Evolutionary conservation across 1,140 invertebrate genomes (phyloP).

Genomic region (Adoxophyes honmai): DNA sequence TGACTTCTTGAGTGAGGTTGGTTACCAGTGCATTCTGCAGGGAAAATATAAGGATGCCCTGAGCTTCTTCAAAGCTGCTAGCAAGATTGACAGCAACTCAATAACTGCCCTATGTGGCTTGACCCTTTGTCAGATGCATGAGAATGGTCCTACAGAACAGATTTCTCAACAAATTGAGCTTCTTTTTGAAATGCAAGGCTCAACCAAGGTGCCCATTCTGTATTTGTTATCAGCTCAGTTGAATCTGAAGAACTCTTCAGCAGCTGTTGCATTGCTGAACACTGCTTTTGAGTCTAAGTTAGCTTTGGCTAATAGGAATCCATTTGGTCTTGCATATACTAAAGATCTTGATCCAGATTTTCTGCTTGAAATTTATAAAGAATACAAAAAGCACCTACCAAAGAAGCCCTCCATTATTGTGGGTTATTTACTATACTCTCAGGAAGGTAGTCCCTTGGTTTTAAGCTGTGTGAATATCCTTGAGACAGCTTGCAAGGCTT

Average conservation of each 20-base stretch:
- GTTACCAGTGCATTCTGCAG: conserved; percentile 86
- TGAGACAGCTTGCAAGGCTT: conserved; percentile 85
- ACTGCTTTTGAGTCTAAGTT: conserved; percentile 85
- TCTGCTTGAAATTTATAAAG: conserved; percentile 86
- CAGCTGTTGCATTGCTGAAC: conserved; percentile 81
- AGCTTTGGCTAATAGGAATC: conserved; percentile 78
- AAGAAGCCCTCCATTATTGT: conserved; percentile 77
- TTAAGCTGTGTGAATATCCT: conserved; percentile 81
- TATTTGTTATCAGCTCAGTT: conserved; percentile 85
- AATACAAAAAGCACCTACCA: conserved; percentile 87
- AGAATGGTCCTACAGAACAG: conserved; percentile 80
- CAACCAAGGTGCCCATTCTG: conserved; percentile 79
- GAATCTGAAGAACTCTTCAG: conserved; percentile 78
- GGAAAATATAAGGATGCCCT: conserved; percentile 88
- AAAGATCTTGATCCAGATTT: conserved; percentile 90
- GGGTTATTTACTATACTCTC: conserved; percentile 61
- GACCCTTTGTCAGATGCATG: conserved; percentile 87
- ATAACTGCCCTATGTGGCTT: conserved; percentile 88
- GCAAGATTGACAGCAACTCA: conserved; percentile 90
- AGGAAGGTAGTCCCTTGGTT: conserved; percentile 64
- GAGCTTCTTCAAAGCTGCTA: conserved; percentile 87
- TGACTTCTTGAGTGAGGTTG: conserved; percentile 87
- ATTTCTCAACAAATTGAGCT: conserved; percentile 92
- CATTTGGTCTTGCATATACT: conserved; percentile 88
- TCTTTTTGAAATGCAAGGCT: conserved; percentile 88